Percentiles rank a stretch among this genome's conserved stretches.
Evolutionary conservation across 2,113 vertebrate genomes (phyloP).

Genomic region (Bufo bufo): DNA sequence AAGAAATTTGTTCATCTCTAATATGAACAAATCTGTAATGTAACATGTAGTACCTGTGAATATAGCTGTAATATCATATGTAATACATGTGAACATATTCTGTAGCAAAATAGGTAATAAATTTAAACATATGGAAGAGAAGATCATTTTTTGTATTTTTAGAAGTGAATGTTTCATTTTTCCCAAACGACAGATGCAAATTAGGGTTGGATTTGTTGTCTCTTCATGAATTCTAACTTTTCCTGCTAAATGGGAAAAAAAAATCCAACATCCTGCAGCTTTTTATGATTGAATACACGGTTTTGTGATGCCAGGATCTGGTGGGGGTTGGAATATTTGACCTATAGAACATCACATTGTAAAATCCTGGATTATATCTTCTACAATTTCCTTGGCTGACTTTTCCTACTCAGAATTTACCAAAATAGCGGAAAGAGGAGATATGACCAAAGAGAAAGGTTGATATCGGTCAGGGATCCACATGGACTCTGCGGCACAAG

Average conservation of each 20-base stretch:
- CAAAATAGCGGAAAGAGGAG: background rate
- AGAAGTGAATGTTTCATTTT: background rate
- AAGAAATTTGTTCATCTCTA: too few relatives aligned
- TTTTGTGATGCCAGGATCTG: background rate
- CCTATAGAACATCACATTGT: background rate
- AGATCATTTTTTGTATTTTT: too few relatives aligned
- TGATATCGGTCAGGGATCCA: background rate
- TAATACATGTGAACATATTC: too few relatives aligned
- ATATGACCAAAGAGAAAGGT: background rate
- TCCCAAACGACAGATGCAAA: conserved; percentile 25
- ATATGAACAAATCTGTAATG: too few relatives aligned
- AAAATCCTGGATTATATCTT: background rate
- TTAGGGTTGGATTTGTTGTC: background rate
- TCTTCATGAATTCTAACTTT: conserved; percentile 17
- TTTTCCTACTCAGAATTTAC: background rate
- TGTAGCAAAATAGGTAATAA: too few relatives aligned
- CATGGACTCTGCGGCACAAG: background rate
- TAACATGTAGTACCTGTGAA: too few relatives aligned
- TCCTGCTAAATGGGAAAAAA: background rate
- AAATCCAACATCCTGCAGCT: conserved; percentile 15
- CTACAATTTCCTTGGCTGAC: background rate
- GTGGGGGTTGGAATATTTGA: conserved; percentile 31
- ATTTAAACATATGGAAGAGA: too few relatives aligned
- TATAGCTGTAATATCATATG: too few relatives aligned
- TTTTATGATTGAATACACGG: conserved; percentile 31